Evolutionary conservation across 2,888 invertebrate species (phyloP).

Genomic region (Pantelozetes paolii): DNA sequence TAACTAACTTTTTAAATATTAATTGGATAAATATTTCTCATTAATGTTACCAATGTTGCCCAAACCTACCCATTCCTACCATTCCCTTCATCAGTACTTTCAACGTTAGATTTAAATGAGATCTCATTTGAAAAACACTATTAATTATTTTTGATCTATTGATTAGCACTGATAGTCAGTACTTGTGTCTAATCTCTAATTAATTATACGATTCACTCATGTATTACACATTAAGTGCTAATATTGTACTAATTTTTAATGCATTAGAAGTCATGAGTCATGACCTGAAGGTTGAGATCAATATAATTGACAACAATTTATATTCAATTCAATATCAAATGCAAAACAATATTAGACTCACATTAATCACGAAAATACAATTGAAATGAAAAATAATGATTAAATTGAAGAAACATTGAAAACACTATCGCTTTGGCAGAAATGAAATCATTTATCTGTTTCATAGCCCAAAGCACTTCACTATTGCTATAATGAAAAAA

Average conservation of each 20-base stretch:
- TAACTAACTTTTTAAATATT: slow-evolving; percentile 36
- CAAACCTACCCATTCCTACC: too few species aligned
- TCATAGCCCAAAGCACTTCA: neutral
- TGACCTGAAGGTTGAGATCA: neutral
- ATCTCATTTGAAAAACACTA: neutral
- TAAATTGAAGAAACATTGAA: neutral
- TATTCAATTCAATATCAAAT: neutral
- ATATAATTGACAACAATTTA: neutral
- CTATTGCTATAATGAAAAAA: neutral
- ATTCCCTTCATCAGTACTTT: slow-evolving; percentile 1
- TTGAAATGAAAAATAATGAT: slow-evolving; percentile 29
- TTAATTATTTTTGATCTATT: slow-evolving; percentile 19
- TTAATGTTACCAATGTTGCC: too few species aligned
- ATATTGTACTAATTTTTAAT: neutral
- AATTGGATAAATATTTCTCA: slow-evolving; percentile 36
- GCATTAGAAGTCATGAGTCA: neutral
- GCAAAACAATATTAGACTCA: neutral
- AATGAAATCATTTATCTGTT: neutral
- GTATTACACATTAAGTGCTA: neutral
- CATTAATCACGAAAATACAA: neutral
- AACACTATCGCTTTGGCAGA: slow-evolving; percentile 7
- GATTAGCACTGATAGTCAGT: slow-evolving; percentile 11
- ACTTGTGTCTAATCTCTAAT: neutral
- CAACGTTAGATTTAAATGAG: neutral
- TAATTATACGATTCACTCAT: slow-evolving; percentile 1